Base-by-base conservation (phyloP, 2,888 invertebrate genomes). In the Ornithoptera alexandrae region DNA sequence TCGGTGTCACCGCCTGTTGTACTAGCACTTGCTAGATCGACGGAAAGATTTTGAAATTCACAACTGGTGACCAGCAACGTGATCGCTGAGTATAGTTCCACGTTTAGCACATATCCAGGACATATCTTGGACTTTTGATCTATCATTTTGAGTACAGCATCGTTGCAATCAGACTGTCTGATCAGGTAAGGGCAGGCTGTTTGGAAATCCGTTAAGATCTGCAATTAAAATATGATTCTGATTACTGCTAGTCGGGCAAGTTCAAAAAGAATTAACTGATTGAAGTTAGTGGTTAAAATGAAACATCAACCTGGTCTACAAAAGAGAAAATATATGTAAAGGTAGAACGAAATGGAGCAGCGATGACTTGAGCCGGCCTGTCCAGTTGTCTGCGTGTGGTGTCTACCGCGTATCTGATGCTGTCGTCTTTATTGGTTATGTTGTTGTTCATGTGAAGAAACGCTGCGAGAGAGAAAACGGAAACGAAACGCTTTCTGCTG, bases 141-240 rank as follows among this genome's bases (percentile, higher is more conserved):
- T 39, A 42, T 20, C 17, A 67, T 22, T 5, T 56, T 8, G 8
- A 36, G 22, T 12, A 56, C 22, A 6, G 61, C 17, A 10, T 18
- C 18, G 5, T 22, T 61, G 12, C 67, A 67, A 10, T 56, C 56
- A 2, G 53, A 8, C 20, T 56, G 20, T 7, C 22, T 36, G 4
- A 56, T 56, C 24, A 42, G 24, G n/a, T 57, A 42, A 1, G 67
- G 67, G 30, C 67, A 67, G n/a, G 30, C 42, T n/a, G n/a, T 24
- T 56, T 67, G 67, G 1, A 62, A 42, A 30, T 67, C 67, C 2
- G 46, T 62, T 58, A 57, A 15, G 15, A 62, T 62, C 67, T 67
- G 67, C 1, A 62, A 62, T 17, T 42, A 10, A 59, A 59, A 61
- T 39, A 1, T 15, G 10, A 57, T 22, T 4, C 20, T 58, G 58